Evolutionary conservation across 2,113 vertebrate genomes (phyloP).

Genomic region (Eolophus roseicapilla): DNA sequence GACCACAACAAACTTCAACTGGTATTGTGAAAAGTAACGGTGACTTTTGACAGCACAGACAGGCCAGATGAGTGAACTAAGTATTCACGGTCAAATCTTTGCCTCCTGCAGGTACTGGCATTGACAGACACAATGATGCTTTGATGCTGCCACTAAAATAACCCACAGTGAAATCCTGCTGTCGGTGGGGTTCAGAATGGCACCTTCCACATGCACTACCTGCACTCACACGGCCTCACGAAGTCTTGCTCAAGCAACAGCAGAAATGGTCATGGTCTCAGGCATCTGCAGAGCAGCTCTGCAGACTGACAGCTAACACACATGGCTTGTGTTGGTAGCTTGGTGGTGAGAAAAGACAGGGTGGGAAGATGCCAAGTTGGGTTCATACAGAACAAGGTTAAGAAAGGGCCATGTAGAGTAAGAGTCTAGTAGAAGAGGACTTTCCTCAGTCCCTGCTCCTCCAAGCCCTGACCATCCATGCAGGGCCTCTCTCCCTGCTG

Average conservation of each 20-base stretch:
- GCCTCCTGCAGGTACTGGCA: neutral
- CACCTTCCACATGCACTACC: neutral
- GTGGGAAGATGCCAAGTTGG: neutral
- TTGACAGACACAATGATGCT: neutral
- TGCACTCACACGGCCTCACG: neutral
- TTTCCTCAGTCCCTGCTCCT: neutral
- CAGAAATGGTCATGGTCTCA: neutral
- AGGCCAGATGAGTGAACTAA: neutral
- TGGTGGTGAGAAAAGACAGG: neutral
- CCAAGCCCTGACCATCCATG: neutral
- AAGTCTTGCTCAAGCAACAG: neutral
- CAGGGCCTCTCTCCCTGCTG: neutral
- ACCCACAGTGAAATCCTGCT: neutral
- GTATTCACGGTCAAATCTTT: neutral
- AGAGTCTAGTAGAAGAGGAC: neutral
- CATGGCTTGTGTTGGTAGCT: neutral
- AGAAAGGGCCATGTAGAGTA: neutral
- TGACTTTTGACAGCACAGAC: neutral
- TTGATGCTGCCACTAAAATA: neutral
- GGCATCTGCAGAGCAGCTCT: neutral
- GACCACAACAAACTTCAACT: neutral
- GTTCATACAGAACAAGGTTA: neutral
- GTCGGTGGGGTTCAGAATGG: neutral
- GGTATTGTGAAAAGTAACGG: neutral
- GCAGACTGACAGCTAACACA: neutral